Base-by-base conservation (phyloP, 2,113 vertebrate genomes). In the Chitala chitala region DNA sequence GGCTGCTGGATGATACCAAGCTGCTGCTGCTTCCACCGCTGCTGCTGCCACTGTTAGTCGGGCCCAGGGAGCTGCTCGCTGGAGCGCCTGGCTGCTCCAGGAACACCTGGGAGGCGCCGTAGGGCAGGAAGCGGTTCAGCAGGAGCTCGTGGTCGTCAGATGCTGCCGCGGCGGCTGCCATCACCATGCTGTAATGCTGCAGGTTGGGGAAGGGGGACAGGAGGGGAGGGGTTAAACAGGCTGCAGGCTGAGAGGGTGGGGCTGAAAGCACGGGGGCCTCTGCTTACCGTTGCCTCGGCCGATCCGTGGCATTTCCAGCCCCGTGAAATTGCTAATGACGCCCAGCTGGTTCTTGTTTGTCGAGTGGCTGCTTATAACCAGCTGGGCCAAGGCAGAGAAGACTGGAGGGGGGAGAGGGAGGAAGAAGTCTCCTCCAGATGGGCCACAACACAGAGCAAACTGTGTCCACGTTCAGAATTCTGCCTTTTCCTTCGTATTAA, bases 181-280 rank as follows among this genome's bases (percentile, higher is more conserved):
- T 96, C 46, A 98, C 93, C 82, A 98, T 93, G 85, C 94, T 97
- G 89, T 98, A 99, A 92, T 98, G 96, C 96, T 98, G 82, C 4
- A 1, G 50, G 50, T n/a, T 24, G 40, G 53, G 63, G 2, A 42
- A 42, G 12, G 15, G 58, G 7, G 8, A n/a, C 1, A n/a, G 31
- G 36, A 51, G 63, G 3, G 48, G 64, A 33, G n/a, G 59, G 20
- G 9, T 68, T 24, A 68, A 22, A 48, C 42, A 68, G 31, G 51
- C 54, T 33, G 13, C 48, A 69, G 44, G 40, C 31, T 38, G 59
- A 63, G 20, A 33, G 59, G 31, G 33, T 29, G 5, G 17, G 33
- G n/a, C 58, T 9, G 15, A 61, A 36, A 63, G 15, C 29, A 56
- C 29, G 54, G 53, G 54, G 54, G n/a, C n/a, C 54, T 29, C 29